Percentiles rank a stretch among this genome's conserved stretches.
phyloP scores from a whole-genome alignment of 2,888 invertebrate genomes.

The Agapetus fuscipes region DNA sequence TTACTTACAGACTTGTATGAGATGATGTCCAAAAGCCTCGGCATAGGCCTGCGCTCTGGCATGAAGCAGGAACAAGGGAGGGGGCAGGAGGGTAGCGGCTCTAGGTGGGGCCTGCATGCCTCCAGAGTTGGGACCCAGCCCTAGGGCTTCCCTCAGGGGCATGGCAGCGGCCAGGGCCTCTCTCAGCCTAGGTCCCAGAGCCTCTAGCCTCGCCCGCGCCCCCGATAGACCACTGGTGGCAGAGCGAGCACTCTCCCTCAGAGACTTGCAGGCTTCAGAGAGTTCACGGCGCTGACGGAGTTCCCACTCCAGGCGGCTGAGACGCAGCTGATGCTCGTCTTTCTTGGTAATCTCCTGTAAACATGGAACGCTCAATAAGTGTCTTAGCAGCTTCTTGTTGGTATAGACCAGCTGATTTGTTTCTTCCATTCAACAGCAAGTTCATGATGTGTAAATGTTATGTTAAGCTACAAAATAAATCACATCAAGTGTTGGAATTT shows the following conservation, averaged over 20 bases:
- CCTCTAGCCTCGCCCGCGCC: slow-evolving; percentile 68
- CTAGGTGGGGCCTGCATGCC: slow-evolving; percentile 29
- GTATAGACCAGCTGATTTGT: too few species aligned
- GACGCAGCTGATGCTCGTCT: slow-evolving; percentile 68
- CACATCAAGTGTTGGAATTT: too few species aligned
- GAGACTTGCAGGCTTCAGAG: slow-evolving; percentile 62
- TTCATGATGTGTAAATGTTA: too few species aligned
- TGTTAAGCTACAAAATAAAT: too few species aligned
- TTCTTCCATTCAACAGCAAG: too few species aligned
- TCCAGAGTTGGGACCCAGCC: slow-evolving; percentile 34
- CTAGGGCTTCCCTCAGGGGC: slow-evolving; percentile 82
- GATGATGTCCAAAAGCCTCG: slow-evolving; percentile 57
- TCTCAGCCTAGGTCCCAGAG: slow-evolving; percentile 67
- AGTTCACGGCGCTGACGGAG: slow-evolving; percentile 77
- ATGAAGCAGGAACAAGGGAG: slow-evolving; percentile 78
- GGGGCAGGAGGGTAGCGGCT: slow-evolving; percentile 68
- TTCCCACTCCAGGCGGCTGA: slow-evolving; percentile 88
- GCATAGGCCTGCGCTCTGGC: slow-evolving; percentile 75
- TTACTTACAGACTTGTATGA: slow-evolving; percentile 37
- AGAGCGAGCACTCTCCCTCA: slow-evolving; percentile 67
- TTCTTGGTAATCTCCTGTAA: slow-evolving; percentile 54
- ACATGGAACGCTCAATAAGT: slow-evolving; percentile 7
- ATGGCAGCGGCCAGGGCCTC: slow-evolving; percentile 59
- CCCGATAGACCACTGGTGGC: slow-evolving; percentile 66
- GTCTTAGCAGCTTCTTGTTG: too few species aligned